Evolutionary conservation across 2,888 invertebrate genomes (phyloP).

Genomic region (Cinara cedri): DNA sequence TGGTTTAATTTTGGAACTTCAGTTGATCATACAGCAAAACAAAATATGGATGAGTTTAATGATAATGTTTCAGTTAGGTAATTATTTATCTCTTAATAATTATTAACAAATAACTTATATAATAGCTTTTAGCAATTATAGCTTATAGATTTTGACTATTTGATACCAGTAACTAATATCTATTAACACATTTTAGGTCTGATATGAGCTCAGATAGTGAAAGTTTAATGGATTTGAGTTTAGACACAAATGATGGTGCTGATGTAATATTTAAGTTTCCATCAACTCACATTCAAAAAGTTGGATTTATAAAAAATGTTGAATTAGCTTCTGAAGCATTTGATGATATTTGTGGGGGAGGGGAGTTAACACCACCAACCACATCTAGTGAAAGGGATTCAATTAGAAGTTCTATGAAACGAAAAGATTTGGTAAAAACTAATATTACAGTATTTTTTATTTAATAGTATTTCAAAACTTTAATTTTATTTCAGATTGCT

Average conservation of each 20-base stretch:
- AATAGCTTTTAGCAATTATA: background rate
- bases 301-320: constrained; percentile 61
- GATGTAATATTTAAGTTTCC: constrained; percentile 69
- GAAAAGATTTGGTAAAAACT: constrained; percentile 75
- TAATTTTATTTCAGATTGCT: constrained; percentile 64
- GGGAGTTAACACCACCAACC: constrained; percentile 70
- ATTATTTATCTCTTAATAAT: background rate
- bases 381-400: constrained; percentile 81
- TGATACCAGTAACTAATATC: background rate
- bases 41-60: constrained; percentile 38
- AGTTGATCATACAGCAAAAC: constrained; percentile 40
- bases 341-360: constrained; percentile 66
- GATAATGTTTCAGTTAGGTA: constrained; percentile 55
- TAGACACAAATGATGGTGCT: constrained; percentile 58
- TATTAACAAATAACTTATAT: background rate
- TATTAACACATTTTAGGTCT: constrained; percentile 58
- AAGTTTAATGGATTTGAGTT: constrained; percentile 69
- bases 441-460: constrained; percentile 2
- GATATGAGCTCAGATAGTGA: constrained; percentile 89
- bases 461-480: background rate
- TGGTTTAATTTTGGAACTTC: constrained; percentile 55
- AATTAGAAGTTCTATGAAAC: constrained; percentile 77
- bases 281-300: constrained; percentile 39
- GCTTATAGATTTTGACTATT: background rate
- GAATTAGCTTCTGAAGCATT: constrained; percentile 86